Conservation (phyloP, 2,888 invertebrate species). For the Machimus atricapillus region DNA sequence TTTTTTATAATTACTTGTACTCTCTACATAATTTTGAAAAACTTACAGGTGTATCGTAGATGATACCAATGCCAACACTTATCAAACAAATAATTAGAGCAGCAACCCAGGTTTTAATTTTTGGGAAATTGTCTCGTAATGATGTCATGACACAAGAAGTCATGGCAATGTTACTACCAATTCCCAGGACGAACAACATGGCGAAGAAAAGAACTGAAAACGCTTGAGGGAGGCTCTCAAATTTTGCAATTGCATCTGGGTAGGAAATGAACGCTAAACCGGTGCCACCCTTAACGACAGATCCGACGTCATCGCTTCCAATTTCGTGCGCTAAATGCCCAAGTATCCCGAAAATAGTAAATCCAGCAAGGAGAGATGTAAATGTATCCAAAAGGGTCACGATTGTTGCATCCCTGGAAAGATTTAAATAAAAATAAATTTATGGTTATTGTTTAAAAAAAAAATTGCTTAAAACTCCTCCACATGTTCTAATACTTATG, state of each 20-base stretch:
- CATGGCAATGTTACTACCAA: constrained; percentile 65
- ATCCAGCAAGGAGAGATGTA: constrained; percentile 67
- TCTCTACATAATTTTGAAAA: background rate
- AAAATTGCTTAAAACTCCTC: too few species aligned
- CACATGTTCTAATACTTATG: too few species aligned
- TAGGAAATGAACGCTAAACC: constrained; percentile 68
- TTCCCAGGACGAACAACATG: constrained; percentile 66
- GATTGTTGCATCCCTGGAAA: constrained; percentile 65
- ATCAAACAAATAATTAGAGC: constrained; percentile 62
- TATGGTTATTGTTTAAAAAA: too few species aligned
- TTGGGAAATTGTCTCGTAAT: constrained; percentile 63
- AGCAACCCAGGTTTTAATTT: constrained; percentile 65
- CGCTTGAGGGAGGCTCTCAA: constrained; percentile 65
- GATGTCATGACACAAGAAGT: constrained; percentile 64
- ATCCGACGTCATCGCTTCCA: constrained; percentile 62
- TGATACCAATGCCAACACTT: constrained; percentile 67
- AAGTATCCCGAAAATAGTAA: constrained; percentile 67
- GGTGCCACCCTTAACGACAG: constrained; percentile 65
- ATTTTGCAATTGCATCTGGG: constrained; percentile 67
- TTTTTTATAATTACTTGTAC: background rate
- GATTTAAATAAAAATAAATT: background rate
- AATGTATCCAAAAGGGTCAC: constrained; percentile 66
- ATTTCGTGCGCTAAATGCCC: constrained; percentile 66
- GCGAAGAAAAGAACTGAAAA: constrained; percentile 67
- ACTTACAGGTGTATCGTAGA: constrained; percentile 71